Evolutionary conservation across 2,113 vertebrate genomes (phyloP).

Genomic region (Motacilla alba): DNA sequence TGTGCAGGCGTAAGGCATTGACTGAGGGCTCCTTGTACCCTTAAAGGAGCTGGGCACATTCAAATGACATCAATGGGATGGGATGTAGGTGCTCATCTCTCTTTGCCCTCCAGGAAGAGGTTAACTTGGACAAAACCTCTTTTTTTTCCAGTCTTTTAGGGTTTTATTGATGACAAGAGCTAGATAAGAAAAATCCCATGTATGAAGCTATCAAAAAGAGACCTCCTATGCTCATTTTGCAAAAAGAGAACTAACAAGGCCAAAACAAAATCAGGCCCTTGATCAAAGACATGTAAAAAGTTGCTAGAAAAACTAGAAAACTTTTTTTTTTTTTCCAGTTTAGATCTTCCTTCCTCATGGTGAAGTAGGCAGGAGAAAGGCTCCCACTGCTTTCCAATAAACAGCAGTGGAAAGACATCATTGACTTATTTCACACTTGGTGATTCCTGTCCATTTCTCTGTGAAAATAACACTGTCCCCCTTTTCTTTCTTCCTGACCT

Average conservation of each 20-base stretch:
- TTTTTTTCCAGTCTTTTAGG: neutral
- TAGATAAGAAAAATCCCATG: neutral
- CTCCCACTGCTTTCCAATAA: neutral
- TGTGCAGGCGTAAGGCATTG: neutral
- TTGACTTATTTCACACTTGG: neutral
- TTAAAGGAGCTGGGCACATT: neutral
- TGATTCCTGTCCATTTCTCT: neutral
- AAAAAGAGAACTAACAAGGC: neutral
- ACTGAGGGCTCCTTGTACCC: neutral
- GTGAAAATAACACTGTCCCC: neutral
- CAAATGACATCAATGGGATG: neutral
- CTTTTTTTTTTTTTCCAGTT: neutral
- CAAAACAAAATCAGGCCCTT: neutral
- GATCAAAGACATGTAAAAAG: neutral
- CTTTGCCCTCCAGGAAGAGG: neutral
- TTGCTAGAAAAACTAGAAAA: neutral
- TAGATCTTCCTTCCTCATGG: neutral
- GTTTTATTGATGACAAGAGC: neutral
- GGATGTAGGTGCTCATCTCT: neutral
- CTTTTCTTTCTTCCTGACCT: neutral
- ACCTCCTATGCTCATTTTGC: neutral
- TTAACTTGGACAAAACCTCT: neutral
- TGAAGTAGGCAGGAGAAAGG: neutral
- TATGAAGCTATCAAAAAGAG: neutral
- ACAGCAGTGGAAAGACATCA: neutral